phyloP scores from a whole-genome alignment of 2,888 invertebrate genomes.

The Drosophila barbarae region DNA sequence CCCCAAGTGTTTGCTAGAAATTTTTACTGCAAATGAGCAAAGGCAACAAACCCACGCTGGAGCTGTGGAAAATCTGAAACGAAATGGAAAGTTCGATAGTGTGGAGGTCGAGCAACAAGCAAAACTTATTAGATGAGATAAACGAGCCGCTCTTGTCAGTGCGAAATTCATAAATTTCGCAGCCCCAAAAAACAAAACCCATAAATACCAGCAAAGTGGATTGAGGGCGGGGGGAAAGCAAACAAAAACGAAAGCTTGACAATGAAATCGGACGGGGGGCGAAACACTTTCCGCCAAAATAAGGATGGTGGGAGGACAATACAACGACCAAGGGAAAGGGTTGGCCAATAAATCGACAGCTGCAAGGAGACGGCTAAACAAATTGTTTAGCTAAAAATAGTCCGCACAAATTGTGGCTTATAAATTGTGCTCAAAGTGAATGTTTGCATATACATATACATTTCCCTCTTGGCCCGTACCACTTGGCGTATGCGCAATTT shows the following conservation, averaged over 20 bases:
- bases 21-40: conserved; percentile 70
- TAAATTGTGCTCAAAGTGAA: conserved; percentile 41
- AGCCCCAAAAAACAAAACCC: conserved; percentile 35
- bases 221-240: background rate
- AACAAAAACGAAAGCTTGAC: conserved; percentile 36
- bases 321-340: conserved; percentile 22
- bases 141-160: conserved; percentile 39
- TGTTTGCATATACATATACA: conserved; percentile 29
- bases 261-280: conserved; percentile 12
- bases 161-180: conserved; percentile 60
- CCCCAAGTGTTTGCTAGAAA: conserved; percentile 33
- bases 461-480: conserved; percentile 15
- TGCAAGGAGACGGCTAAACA: conserved; percentile 41
- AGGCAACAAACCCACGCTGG: conserved; percentile 17
- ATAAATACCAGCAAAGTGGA: conserved; percentile 31
- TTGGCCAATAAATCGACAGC: conserved; percentile 45
- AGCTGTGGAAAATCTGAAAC: conserved; percentile 8
- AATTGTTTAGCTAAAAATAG: conserved; percentile 47
- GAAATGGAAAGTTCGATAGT: conserved; percentile 32
- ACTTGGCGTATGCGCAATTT: conserved; percentile 55
- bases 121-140: conserved; percentile 58
- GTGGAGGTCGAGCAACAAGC: conserved; percentile 41
- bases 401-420: conserved; percentile 51
- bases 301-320: background rate
- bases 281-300: background rate